Percentiles rank a stretch among this genome's conserved stretches.
Evolutionary conservation across 53 echinoderm and acorn worm species (phyloP).

Genomic region (Luidia sarsii): DNA sequence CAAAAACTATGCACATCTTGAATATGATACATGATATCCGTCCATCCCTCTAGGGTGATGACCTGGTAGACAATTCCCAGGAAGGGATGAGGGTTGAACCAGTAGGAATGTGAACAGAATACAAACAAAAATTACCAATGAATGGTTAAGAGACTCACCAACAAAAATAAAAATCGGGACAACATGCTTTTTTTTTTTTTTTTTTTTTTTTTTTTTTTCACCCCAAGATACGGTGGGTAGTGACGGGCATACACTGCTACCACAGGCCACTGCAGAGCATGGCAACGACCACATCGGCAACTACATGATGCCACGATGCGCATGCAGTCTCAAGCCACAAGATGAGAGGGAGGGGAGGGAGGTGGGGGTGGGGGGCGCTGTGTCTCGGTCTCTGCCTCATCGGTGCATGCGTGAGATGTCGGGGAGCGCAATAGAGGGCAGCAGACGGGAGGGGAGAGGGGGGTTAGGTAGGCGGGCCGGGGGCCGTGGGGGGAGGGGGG

Average conservation of each 20-base stretch:
- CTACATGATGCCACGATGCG: background rate
- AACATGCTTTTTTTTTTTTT: constrained; percentile 46
- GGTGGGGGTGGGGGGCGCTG: too few relatives aligned
- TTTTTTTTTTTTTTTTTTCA: too few relatives aligned
- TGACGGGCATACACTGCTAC: too few relatives aligned
- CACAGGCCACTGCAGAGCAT: background rate
- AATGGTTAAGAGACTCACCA: constrained; percentile 47
- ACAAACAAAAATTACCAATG: constrained; percentile 23
- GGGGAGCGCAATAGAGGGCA: too few relatives aligned
- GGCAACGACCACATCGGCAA: constrained; percentile 6
- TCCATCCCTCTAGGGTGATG: constrained; percentile 98
- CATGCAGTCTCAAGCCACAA: too few relatives aligned
- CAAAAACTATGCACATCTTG: constrained; percentile 99
- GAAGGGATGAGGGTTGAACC: constrained; percentile 17
- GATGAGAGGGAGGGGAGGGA: too few relatives aligned
- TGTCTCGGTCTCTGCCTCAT: background rate
- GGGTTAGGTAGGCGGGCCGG: background rate
- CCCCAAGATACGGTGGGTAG: constrained; percentile 2
- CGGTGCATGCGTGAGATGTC: constrained; percentile 32
- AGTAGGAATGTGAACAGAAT: constrained; percentile 54
- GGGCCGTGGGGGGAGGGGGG: background rate
- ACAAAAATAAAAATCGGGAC: constrained; percentile 25
- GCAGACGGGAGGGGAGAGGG: background rate
- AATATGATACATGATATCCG: constrained; percentile 96
- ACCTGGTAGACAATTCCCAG: constrained; percentile 67